A percentile compares a stretch with the other conserved stretches of the same genome.
phyloP scores from a whole-genome alignment of 2,113 vertebrate genomes.

The Caranx ignobilis region DNA sequence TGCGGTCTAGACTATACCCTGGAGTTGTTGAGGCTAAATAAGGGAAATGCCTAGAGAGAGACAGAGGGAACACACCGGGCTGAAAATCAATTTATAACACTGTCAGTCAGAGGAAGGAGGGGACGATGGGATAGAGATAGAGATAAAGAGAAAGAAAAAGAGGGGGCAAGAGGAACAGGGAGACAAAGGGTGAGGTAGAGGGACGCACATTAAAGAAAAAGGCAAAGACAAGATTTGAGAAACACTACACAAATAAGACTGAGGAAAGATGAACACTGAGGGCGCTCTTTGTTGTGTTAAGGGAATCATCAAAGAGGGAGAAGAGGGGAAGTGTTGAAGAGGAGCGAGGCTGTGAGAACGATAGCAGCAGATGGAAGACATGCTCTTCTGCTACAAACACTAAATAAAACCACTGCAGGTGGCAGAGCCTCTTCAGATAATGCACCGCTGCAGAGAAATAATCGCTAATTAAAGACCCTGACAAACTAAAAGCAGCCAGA shows the following conservation, averaged over 20 bases:
- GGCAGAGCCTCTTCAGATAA: conserved; percentile 39
- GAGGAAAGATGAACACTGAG: conserved; percentile 26
- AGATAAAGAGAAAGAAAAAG: conserved; percentile 4
- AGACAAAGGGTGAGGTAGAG: conserved; percentile 25
- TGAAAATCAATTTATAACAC: conserved; percentile 81
- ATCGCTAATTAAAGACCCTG: conserved; percentile 11
- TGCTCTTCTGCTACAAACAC: conserved; percentile 11
- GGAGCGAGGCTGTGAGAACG: background rate
- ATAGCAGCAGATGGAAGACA: conserved; percentile 25
- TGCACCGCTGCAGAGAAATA: conserved; percentile 12
- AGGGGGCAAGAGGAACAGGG: conserved; percentile 11
- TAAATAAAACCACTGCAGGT: conserved; percentile 28
- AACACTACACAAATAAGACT: conserved; percentile 51
- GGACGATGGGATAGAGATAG: conserved; percentile 56
- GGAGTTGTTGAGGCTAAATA: conserved; percentile 78
- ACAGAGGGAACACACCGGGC: conserved; percentile 76
- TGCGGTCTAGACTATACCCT: conserved; percentile 80
- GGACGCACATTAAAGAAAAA: conserved; percentile 36
- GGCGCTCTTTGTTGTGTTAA: conserved; percentile 31
- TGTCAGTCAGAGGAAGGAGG: conserved; percentile 74
- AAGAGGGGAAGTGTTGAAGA: conserved; percentile 6
- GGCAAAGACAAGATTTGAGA: conserved; percentile 39
- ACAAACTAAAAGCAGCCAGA: conserved; percentile 22
- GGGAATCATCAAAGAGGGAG: conserved; percentile 36
- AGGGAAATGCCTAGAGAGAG: conserved; percentile 79